These are phyloP conservation scores for Musca domestica DNA, from an alignment of 1,140 invertebrate species.

Conservation along the genomic window DNA sequence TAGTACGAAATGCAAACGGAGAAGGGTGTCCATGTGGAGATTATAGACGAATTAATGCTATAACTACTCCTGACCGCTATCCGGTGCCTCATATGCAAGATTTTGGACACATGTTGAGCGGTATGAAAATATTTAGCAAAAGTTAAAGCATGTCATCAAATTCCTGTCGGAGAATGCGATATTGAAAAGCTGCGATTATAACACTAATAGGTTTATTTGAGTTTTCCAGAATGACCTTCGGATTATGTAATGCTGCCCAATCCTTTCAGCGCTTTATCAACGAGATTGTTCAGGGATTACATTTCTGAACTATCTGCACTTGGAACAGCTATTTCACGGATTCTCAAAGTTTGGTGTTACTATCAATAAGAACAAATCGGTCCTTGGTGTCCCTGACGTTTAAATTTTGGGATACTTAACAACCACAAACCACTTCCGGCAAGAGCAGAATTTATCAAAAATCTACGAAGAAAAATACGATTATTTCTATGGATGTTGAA, in stretches of 20 bases:
- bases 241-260: slow-evolving; percentile 44
- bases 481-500: too few relatives aligned
- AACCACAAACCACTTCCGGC: too few relatives aligned
- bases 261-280: slow-evolving; percentile 58
- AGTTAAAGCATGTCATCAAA: slow-evolving; percentile 56
- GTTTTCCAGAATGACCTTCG: slow-evolving; percentile 50
- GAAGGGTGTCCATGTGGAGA: neutral
- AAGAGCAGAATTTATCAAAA: too few relatives aligned
- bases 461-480: too few relatives aligned
- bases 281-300: slow-evolving; percentile 47
- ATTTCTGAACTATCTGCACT: slow-evolving; percentile 41
- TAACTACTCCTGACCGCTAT: too few relatives aligned
- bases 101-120: slow-evolving; percentile 13
- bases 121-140: slow-evolving; percentile 54
- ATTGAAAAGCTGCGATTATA: too few relatives aligned
- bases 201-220: slow-evolving; percentile 52
- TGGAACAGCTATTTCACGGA: slow-evolving; percentile 33
- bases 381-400: too few relatives aligned
- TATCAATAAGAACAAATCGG: slow-evolving; percentile 28
- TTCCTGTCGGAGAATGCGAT: slow-evolving; percentile 39
- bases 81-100: neutral
- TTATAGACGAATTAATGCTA: neutral
- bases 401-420: too few relatives aligned
- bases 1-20: neutral
- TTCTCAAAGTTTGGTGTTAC: slow-evolving; percentile 33